Evolutionary conservation across 2,797 vertebrate species (phyloP), one percentile per base, ranked within the genome.

Genomic region (Ctenopoma kingsleyae): DNA sequence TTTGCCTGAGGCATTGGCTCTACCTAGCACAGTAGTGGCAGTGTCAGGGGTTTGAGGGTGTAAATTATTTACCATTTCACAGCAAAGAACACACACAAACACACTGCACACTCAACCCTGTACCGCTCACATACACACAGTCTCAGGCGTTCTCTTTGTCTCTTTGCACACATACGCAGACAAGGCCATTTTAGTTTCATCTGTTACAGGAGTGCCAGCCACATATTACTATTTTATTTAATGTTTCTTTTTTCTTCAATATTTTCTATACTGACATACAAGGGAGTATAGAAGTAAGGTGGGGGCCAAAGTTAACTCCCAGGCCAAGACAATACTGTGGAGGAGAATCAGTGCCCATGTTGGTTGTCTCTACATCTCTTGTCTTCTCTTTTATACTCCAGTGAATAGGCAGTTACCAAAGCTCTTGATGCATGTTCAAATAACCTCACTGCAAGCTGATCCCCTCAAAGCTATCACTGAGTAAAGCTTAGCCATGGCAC

Each of bases 51-150:
- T 78, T 87, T 76, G 61, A 80, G 74, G 61, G 49, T 56, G 82
- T 91, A 84, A 92, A 91, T 92, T 83, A 90, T 92, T 91, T 74
- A 92, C 67, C 8, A 2, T 57, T 76, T 72, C 59, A 43, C 61
- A 70, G 69, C 78, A 72, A 66, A 78, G 63, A 50, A 81, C 56
- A 74, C 77, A 83, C 53, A 70, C 64, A 57, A 69, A 43, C 16
- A 53, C 52, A 27, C 51, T 3, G 2, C 73, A 57, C 72, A 51
- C 50, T 38, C 54, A 13, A 44, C 66, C 57, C 22, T 68, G 49
- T 53, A n/a, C 17, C 6, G n/a, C 30, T 49, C 61, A 38, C 54
- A 49, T 49, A 57, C 55, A 68, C 62, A 76, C 66, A 25, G 19
- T 25, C 40, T 47, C 44, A 52, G 68, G 38, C 60, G 9, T 47